Conservation (phyloP, 2,797 vertebrate species). For the Bucorvus abyssinicus region DNA sequence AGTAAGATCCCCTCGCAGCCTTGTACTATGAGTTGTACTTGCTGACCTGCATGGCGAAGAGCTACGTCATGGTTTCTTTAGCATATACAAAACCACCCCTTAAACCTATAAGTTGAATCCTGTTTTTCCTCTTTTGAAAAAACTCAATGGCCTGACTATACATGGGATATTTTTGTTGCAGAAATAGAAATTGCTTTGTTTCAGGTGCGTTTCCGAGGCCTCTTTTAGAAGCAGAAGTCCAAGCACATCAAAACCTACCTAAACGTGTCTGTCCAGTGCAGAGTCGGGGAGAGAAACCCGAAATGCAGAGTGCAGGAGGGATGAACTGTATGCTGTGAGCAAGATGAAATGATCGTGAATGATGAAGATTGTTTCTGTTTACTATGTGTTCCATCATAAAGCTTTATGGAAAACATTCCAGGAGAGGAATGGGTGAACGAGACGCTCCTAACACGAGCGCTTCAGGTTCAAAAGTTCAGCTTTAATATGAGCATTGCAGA, state of each 20-base stretch:
- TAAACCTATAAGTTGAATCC: not conserved
- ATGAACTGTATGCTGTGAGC: not conserved
- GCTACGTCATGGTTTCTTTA: not conserved
- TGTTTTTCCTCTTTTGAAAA: not conserved
- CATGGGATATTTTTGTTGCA: not conserved
- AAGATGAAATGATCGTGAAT: conserved; percentile 9
- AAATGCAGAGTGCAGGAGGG: not conserved
- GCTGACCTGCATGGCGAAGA: not conserved
- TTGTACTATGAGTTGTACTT: not conserved
- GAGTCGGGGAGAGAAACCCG: not conserved
- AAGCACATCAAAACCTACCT: not conserved
- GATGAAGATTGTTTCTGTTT: conserved; percentile 43
- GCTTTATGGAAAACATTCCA: conserved; percentile 55
- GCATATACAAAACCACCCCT: fast-evolving
- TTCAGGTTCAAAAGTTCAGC: conserved; percentile 53
- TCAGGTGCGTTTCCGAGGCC: not conserved
- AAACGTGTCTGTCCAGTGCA: not conserved
- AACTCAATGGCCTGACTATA: not conserved
- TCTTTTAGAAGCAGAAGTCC: not conserved
- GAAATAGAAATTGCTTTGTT: not conserved
- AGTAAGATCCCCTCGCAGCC: not conserved
- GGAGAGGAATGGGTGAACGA: conserved; percentile 16
- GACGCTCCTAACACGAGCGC: not conserved
- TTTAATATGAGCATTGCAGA: not conserved
- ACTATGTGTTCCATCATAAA: conserved; percentile 58